phyloP scores from a whole-genome alignment of 2,888 invertebrate genomes.

The Cryptus viduatorius region DNA sequence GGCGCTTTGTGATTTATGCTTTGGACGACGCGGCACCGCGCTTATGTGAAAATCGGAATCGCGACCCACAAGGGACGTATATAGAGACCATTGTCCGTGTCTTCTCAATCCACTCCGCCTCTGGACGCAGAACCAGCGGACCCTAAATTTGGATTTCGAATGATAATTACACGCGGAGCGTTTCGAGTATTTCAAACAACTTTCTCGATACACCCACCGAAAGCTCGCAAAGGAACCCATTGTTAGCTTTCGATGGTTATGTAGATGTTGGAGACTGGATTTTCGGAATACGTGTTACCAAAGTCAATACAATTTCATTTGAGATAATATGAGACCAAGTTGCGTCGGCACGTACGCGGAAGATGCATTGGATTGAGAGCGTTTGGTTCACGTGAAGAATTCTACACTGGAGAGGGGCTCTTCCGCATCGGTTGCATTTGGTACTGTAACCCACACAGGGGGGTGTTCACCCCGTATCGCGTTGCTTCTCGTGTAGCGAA shows the following conservation, averaged over 20 bases:
- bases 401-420: conserved; percentile 5
- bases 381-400: conserved; percentile 9
- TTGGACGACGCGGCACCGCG: conserved; percentile 53
- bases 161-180: not conserved
- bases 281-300: not conserved
- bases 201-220: not conserved
- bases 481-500: conserved; percentile 8
- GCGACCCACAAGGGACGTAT: not conserved
- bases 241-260: not conserved
- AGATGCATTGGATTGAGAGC: conserved; percentile 9
- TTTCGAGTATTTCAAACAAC: not conserved
- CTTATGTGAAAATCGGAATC: conserved; percentile 21
- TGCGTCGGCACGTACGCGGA: not conserved
- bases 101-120: no score
- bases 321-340: not conserved
- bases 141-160: conserved; percentile 13
- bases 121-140: conserved; percentile 2
- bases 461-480: conserved; percentile 28
- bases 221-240: not conserved
- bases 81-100: no score
- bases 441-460: not conserved
- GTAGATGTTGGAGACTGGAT: not conserved
- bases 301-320: not conserved
- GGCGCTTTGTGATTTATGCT: conserved; percentile 82
- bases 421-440: not conserved